phyloP scores from a whole-genome alignment of 2,113 vertebrate genomes.

The Zosterops hypoxanthus region DNA sequence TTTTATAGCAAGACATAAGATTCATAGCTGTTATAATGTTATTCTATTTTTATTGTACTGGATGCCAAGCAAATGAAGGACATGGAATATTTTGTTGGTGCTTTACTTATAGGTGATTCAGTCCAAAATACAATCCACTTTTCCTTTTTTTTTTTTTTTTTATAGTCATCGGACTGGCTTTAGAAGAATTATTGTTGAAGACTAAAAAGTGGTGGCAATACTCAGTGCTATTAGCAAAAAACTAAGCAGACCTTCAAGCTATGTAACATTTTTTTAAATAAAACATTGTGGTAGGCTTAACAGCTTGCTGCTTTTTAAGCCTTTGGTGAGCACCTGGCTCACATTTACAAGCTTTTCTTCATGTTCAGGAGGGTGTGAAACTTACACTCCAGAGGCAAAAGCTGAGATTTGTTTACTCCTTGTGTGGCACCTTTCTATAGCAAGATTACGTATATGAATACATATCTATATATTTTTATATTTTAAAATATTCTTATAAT shows the following conservation, averaged over 20 bases:
- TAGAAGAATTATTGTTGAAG: neutral
- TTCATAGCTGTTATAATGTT: neutral
- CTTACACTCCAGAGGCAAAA: neutral
- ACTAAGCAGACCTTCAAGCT: neutral
- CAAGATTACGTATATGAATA: neutral
- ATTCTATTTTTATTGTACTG: slow-evolving; percentile 27
- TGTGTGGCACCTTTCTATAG: neutral
- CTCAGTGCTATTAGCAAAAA: neutral
- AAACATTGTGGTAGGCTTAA: neutral
- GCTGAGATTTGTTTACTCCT: neutral
- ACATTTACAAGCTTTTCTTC: neutral
- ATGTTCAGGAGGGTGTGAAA: neutral
- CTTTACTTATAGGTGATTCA: neutral
- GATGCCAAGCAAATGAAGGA: neutral
- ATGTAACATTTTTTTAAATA: neutral
- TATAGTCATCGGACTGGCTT: neutral
- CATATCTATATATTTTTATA: neutral
- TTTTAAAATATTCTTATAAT: neutral
- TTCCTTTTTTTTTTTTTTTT: neutral
- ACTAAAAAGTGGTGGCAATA: neutral
- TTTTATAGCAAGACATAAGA: slow-evolving; percentile 22
- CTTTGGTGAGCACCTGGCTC: neutral
- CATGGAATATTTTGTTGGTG: slow-evolving; percentile 1
- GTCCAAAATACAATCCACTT: neutral
- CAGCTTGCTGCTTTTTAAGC: neutral